Percentiles rank a stretch among this genome's conserved stretches.
phyloP scores from a whole-genome alignment of 1,140 invertebrate genomes.

The Brachionus koreanus region DNA sequence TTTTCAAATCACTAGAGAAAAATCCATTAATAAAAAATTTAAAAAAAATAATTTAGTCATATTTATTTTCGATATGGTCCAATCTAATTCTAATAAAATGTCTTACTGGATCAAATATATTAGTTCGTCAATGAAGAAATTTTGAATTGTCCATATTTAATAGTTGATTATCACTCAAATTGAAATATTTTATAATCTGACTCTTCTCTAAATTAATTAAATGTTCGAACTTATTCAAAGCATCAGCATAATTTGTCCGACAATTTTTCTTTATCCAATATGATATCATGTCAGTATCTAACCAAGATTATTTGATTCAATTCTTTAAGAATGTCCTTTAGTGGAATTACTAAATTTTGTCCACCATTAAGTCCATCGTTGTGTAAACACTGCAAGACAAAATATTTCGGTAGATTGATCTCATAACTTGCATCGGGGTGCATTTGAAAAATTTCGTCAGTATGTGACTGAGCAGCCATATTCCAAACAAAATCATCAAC shows the following conservation, averaged over 20 bases:
- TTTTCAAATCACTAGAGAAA: too few relatives aligned
- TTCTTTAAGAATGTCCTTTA: neutral
- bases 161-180: neutral
- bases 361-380: neutral
- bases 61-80: neutral
- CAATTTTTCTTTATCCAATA: neutral
- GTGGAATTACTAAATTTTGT: neutral
- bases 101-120: slow-evolving; percentile 5
- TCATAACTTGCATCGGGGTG: slow-evolving; percentile 37
- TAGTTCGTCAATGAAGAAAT: slow-evolving; percentile 31
- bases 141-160: slow-evolving; percentile 5
- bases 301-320: neutral
- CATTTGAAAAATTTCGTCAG: neutral
- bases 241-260: neutral
- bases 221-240: slow-evolving; percentile 25
- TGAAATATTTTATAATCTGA: neutral
- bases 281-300: slow-evolving; percentile 17
- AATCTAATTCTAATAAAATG: slow-evolving; percentile 40
- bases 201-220: slow-evolving; percentile 32
- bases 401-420: neutral
- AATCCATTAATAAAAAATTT: neutral
- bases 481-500: slow-evolving; percentile 6
- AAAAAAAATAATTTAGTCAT: neutral
- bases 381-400: neutral
- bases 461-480: slow-evolving; percentile 5